Evolutionary conservation across 1,140 invertebrate genomes (phyloP), one percentile per base, ranked within the genome.

Genomic region (Rhynchophorus ferrugineus): DNA sequence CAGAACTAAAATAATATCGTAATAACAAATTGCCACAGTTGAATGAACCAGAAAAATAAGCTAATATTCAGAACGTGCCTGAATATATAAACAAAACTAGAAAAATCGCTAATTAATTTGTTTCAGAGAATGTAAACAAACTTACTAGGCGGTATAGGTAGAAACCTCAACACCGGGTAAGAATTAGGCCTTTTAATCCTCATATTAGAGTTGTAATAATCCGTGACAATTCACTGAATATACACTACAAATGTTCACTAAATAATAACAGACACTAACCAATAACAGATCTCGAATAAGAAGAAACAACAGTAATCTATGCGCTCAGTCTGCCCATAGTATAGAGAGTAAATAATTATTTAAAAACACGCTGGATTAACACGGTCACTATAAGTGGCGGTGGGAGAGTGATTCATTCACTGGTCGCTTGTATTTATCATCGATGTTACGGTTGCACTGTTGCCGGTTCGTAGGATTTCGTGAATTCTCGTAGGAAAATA

Each of bases 171-270:
- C 22, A 81, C 75, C 47, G 81, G 73, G 62, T 79, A 81, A 59
- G 78, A 76, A 50, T 77, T 76, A 65, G 78, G 73, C 65, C 79
- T 74, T 69, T 80, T 82, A 63, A 81, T 75, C 71, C 78, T 77
- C 79, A 81, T 82, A 65, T 69, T 68, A 61, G 64, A 16, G 20
- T n/a, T n/a, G n/a, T n/a, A 54, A 49, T 44, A 29, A 43, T 50
- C 20, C 14, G n/a, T n/a, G n/a, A n/a, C n/a, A n/a, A n/a, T n/a
- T n/a, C n/a, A n/a, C n/a, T n/a, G n/a, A n/a, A n/a, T n/a, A n/a
- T n/a, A n/a, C n/a, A n/a, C n/a, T n/a, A n/a, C n/a, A n/a, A n/a
- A n/a, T n/a, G n/a, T n/a, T n/a, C n/a, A n/a, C n/a, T 44, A 54
- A 53, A 19, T 13, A 35, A 37, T 9, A 19, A 43, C 6, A 2